Evolutionary conservation across 2,797 vertebrate genomes (phyloP).

Genomic region (Xiphophorus birchmanni): DNA sequence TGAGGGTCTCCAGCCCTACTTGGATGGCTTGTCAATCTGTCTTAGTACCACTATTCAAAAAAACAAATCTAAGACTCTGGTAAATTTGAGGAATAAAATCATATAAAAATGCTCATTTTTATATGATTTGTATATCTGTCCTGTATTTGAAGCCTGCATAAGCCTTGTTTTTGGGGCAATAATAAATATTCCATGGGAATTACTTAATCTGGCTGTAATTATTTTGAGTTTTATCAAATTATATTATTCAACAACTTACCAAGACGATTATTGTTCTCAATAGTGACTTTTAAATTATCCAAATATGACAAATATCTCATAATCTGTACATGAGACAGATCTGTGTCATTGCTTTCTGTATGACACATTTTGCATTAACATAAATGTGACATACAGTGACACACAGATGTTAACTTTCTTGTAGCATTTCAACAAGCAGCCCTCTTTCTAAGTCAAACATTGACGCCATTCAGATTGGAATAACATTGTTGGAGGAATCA

Average conservation of each 20-base stretch:
- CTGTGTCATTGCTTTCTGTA: conserved; percentile 25
- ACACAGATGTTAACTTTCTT: conserved; percentile 33
- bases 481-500: conserved; percentile 58
- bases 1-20: background rate
- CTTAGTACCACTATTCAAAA: too few species aligned
- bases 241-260: background rate
- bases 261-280: background rate
- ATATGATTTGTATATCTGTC: background rate
- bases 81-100: background rate
- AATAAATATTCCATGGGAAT: background rate
- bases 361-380: conserved; percentile 37
- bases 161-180: background rate
- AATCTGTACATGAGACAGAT: conserved; percentile 9
- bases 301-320: conserved; percentile 9
- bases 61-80: too few species aligned
- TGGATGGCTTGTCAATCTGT: background rate
- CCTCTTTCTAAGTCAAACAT: conserved; percentile 70
- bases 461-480: conserved; percentile 64
- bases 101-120: background rate
- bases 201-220: background rate
- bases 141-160: background rate
- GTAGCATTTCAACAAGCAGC: conserved; percentile 58
- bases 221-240: background rate
- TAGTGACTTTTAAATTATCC: background rate
- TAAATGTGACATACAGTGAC: conserved; percentile 1